Base-by-base conservation (phyloP, 2,113 vertebrate genomes). In the Hydrochoerus hydrochaeris region DNA sequence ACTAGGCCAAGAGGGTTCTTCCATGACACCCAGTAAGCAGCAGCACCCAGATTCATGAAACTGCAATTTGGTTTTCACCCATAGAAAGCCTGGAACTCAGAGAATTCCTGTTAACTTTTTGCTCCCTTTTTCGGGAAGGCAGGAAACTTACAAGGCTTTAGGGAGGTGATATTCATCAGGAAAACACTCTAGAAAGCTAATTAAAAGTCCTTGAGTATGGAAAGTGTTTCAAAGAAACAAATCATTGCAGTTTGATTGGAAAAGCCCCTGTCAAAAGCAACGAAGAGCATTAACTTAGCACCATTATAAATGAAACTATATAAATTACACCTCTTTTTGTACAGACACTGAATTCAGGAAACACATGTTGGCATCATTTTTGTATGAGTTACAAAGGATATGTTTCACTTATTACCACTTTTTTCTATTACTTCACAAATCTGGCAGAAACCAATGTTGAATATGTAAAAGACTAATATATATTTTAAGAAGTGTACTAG, bases 121-220 rank as follows among this genome's bases (percentile, higher is more conserved):
- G 41, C 81, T 94, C 80, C 35, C 4, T 92, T 97, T 95, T 90
- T n/a, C n/a, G n/a, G 73, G 95, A 95, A 94, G 85, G 54, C 95
- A 97, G 88, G 90, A 98, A 85, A 28, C 89, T 87, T 93, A 82
- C 0, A 35, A 54, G 82, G 86, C 62, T 95, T 96, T 94, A 65
- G 92, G 96, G 93, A 89, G 52, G 88, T 60, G 41, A 38, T 81
- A 85, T 96, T 78, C 90, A 24, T 95, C 90, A 96, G 85, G 86
- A 94, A 95, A 97, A 95, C 85, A 63, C 93, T 97, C 63, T 89
- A 81, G 88, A 94, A 98, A 97, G 94, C 91, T 97, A 96, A 97
- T 97, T 97, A 90, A 98, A 97, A 94, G 77, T 82, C 85, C 44
- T 80, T 57, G 84, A 87, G 46, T 52, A 65, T 80, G 41, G 86